Base-by-base conservation (phyloP, 2,888 invertebrate genomes). In the Panorpa germanica region DNA sequence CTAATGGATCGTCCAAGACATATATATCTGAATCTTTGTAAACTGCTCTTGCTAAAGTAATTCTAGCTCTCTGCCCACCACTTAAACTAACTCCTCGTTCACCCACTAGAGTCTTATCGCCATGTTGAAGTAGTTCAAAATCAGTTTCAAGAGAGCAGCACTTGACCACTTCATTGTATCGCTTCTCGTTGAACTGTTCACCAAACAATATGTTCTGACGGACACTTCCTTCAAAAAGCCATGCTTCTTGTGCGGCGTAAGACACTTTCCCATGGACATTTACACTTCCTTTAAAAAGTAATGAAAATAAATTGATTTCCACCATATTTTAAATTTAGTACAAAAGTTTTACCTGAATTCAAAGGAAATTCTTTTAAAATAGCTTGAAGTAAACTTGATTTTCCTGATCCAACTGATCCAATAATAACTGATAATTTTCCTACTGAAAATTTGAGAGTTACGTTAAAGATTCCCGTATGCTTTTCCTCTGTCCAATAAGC, bases 51-150 rank as follows among this genome's bases (percentile, higher is more conserved):
- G 76, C 77, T 25, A 83, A 57, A 39, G 73, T 76, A 32, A 85
- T 67, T 34, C 83, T 61, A 2, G 82, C 82, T 35, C 73, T 68
- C 54, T 83, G 82, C 1, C 82, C 82, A 2, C 82, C 83, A 42
- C 77, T 78, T 26, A 85, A 55, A 29, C 70, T 67, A 33, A 72
- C 64, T 9, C 83, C 83, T 34, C 75, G 57, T 44, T 83, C 82
- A 1, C 82, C 82, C 2, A 85, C 74, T 34, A 76, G 44, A 2
- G 77, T 80, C 28, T 62, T 53, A 45, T 83, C 83, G 1, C 78
- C 76, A 8, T 67, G 56, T 1, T 74, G 70, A 31, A 83, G 55
- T 39, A 68, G 62, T 28, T 67, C 63, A 40, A 83, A 65, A 49
- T 83, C 83, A 42, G 62, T 61, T 25, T 62, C 38, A 13, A 76